Conservation (phyloP, 2,113 vertebrate genomes). For the Glareola pratincola region DNA sequence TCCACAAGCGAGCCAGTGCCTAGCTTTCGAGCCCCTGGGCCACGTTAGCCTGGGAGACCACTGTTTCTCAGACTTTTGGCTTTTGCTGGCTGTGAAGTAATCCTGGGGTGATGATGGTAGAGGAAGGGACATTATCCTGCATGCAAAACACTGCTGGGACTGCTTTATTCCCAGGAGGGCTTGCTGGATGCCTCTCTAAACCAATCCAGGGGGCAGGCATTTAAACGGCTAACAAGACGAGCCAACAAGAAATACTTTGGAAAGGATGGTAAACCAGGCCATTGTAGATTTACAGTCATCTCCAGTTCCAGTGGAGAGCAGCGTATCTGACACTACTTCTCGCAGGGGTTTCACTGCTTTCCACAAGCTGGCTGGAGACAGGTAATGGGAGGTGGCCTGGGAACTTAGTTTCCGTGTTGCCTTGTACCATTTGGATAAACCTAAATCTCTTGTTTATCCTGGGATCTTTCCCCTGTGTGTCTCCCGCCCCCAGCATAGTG, state of each 20-base stretch:
- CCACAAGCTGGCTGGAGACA: not conserved
- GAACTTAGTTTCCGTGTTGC: not conserved
- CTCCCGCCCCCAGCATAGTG: not conserved
- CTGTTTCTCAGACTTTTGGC: not conserved
- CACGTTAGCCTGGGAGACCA: not conserved
- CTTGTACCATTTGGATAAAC: not conserved
- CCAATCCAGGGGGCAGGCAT: fast-evolving
- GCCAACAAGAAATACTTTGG: not conserved
- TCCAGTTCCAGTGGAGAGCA: not conserved
- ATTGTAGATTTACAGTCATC: not conserved
- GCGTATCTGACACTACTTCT: fast-evolving
- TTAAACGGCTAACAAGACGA: not conserved
- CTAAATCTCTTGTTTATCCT: not conserved
- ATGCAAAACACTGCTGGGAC: not conserved
- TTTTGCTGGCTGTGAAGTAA: not conserved
- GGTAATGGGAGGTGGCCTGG: not conserved
- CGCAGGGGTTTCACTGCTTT: not conserved
- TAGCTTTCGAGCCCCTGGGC: not conserved
- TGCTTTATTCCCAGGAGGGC: not conserved
- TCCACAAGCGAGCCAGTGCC: not conserved
- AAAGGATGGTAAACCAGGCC: not conserved
- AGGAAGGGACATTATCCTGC: not conserved
- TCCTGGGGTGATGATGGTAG: not conserved
- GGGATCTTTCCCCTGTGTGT: not conserved
- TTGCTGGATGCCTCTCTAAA: not conserved